Conservation (phyloP, 2,888 invertebrate species). For the Deladenus siricidicola region DNA sequence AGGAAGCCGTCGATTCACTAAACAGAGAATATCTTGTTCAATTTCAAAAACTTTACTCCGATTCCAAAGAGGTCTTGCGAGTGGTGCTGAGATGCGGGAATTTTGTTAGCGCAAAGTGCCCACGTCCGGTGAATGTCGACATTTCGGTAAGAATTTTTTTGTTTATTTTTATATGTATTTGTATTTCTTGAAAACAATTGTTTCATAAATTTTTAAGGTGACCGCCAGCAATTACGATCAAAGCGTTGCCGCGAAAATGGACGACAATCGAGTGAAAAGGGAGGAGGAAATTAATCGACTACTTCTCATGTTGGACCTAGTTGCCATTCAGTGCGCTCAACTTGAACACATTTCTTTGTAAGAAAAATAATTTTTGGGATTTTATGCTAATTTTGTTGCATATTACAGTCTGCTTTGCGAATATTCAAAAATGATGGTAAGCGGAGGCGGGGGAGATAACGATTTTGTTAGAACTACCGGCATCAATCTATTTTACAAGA, state of each 20-base stretch:
- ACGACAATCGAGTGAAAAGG: constrained; percentile 39
- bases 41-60: constrained; percentile 24
- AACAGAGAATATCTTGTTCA: constrained; percentile 22
- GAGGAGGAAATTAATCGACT: constrained; percentile 21
- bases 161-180: neutral
- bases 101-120: constrained; percentile 20
- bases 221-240: constrained; percentile 32
- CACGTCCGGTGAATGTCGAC: constrained; percentile 6
- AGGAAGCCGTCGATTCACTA: constrained; percentile 20
- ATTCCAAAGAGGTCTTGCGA: constrained; percentile 15
- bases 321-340: constrained; percentile 22
- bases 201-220: constrained; percentile 19
- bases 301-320: constrained; percentile 15
- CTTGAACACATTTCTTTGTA: constrained; percentile 27
- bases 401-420: too few species aligned
- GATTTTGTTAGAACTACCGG: constrained; percentile 9
- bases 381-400: neutral
- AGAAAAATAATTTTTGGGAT: neutral
- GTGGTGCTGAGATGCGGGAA: constrained; percentile 23
- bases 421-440: constrained; percentile 1
- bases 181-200: neutral
- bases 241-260: constrained; percentile 38
- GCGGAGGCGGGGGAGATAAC: neutral
- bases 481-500: constrained; percentile 18
- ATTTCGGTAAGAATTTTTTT: neutral